phyloP scores from a whole-genome alignment of 2,113 vertebrate genomes.

The Telmatochromis sp. region DNA sequence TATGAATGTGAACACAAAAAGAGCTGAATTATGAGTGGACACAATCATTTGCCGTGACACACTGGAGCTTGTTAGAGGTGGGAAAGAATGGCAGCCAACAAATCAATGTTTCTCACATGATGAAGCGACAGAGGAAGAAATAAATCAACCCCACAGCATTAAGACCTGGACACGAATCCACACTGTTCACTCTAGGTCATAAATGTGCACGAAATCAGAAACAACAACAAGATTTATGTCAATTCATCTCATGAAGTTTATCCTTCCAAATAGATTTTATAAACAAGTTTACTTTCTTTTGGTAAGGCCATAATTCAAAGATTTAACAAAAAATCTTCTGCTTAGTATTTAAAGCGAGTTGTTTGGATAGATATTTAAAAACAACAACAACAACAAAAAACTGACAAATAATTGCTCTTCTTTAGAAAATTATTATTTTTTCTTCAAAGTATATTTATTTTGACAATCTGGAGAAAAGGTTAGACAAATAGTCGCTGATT shows the following conservation, averaged over 20 bases:
- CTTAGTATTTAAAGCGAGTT: neutral
- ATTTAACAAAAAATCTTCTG: neutral
- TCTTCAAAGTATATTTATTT: neutral
- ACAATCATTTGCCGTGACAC: neutral
- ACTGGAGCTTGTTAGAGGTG: conserved; percentile 1
- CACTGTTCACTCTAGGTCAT: neutral
- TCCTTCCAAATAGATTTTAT: neutral
- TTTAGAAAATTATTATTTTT: neutral
- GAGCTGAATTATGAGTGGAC: neutral
- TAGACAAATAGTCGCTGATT: neutral
- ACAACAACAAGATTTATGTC: neutral
- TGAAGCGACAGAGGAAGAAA: neutral
- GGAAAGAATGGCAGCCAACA: neutral
- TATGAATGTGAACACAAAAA: neutral
- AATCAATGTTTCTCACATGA: neutral
- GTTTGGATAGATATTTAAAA: neutral
- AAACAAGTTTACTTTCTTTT: neutral
- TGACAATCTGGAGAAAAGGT: neutral
- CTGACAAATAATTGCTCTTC: neutral
- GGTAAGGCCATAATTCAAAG: neutral
- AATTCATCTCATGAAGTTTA: neutral
- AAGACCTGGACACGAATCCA: neutral
- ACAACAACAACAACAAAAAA: neutral
- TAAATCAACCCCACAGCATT: neutral
- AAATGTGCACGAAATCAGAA: neutral